Evolutionary conservation across 1,140 invertebrate genomes (phyloP), one percentile per base, ranked within the genome.

Genomic region (Zaprionus ghesquierei): DNA sequence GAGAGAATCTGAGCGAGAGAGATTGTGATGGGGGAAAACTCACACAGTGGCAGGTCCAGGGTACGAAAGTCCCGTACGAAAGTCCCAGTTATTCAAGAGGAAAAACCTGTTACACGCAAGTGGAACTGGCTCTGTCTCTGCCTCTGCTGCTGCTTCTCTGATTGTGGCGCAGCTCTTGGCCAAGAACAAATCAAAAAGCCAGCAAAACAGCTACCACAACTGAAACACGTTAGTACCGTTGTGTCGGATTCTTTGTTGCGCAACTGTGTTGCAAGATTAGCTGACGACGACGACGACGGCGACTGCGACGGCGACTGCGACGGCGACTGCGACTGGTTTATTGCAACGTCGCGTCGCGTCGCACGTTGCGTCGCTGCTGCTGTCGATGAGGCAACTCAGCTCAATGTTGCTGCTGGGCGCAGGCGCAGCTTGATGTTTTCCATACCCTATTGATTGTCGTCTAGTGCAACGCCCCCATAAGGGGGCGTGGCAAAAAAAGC

Each of bases 231-330:
- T 86, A 90, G 84, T 90, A 90, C 89, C 89, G 89, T 90, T 90
- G 81, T 79, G 68, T 89, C 79, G 79, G 85, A 90, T 91, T 91
- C 85, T 91, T 86, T 89, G 85, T 91, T 91, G 89, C 89, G 89
- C 89, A 91, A 91, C 84, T 89, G 84, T 91, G 89, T 91, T 90
- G 89, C 89, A 90, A 90, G 85, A 86, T 90, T 90, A 90, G 81
- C 82, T 87, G 84, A 59, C 72, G 79, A 79, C 76, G 38, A n/a
- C 63, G 5, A 61, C 55, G 71, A 90, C 87, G 35, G 58, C 51
- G 20, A 33, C 65, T 31, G 25, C 69, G 70, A 90, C 87, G 78
- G 51, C 72, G 79, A 79, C 77, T 18, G 8, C 53, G 3, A 69
- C 56, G 38, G 59, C 53, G 29, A 35, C 68, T 27, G 29, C 70